phyloP scores from a whole-genome alignment of 2,888 invertebrate genomes.

The Altica lythri region DNA sequence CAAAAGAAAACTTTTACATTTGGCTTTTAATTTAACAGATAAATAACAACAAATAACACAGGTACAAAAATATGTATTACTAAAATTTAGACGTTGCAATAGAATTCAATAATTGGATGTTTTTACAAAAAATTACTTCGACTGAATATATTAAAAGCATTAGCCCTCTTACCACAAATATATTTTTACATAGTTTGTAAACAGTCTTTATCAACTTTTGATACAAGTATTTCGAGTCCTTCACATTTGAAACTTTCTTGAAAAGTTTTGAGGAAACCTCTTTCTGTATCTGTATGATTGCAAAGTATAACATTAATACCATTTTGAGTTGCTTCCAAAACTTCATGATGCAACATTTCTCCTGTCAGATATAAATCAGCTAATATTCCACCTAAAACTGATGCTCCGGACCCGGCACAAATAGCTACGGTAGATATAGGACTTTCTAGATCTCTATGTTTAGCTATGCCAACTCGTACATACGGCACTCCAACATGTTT shows the following conservation, averaged over 20 bases:
- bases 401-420: slow-evolving; percentile 88
- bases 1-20: no score
- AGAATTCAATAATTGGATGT: no score
- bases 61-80: no score
- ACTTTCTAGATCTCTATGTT: slow-evolving; percentile 55
- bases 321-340: slow-evolving; percentile 82
- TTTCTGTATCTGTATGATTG: slow-evolving; percentile 93
- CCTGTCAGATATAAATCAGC: slow-evolving; percentile 87
- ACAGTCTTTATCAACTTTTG: slow-evolving; percentile 78
- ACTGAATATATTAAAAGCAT: no score
- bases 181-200: slow-evolving; percentile 68
- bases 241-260: slow-evolving; percentile 49
- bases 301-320: slow-evolving; percentile 83
- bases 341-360: slow-evolving; percentile 95
- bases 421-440: slow-evolving; percentile 68
- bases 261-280: slow-evolving; percentile 78
- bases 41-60: no score
- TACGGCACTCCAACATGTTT: slow-evolving; percentile 68
- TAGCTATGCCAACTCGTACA: slow-evolving; percentile 74
- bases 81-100: no score
- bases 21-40: no score
- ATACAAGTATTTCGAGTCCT: slow-evolving; percentile 65
- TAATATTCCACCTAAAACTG: slow-evolving; percentile 70
- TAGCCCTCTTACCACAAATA: no score
- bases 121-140: no score